phyloP scores from a whole-genome alignment of 1,140 invertebrate species.

The Sarcophaga peregrina region DNA sequence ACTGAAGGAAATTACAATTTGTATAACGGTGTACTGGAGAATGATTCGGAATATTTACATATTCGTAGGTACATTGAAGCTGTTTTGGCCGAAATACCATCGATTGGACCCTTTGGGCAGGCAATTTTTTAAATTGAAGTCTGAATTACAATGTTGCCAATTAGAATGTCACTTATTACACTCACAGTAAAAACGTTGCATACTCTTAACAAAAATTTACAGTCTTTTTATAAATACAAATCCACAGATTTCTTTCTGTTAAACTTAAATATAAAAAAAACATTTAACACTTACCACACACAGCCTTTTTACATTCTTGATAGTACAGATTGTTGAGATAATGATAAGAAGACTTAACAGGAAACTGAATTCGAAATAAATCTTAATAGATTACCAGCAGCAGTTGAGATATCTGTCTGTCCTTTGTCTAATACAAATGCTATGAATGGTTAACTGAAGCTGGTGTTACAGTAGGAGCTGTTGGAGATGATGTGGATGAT shows the following conservation, averaged over 20 bases:
- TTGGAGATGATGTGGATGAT: conserved; percentile 7
- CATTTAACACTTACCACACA: conserved; percentile 20
- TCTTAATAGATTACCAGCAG: background rate
- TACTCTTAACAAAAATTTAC: background rate
- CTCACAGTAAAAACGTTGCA: too few relatives aligned
- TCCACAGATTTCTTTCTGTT: background rate
- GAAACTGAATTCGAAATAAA: background rate
- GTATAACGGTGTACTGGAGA: background rate
- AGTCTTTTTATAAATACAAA: background rate
- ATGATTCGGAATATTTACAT: background rate
- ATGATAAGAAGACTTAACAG: background rate
- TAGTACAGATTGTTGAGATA: background rate
- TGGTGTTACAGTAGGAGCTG: background rate
- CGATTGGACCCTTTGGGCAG: background rate
- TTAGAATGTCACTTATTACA: too few relatives aligned
- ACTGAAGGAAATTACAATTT: conserved; percentile 31
- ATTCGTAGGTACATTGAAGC: conserved; percentile 18
- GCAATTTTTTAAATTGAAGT: conserved; percentile 42
- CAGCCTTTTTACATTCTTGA: conserved; percentile 19
- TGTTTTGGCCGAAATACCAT: conserved; percentile 34
- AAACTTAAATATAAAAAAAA: conserved; percentile 1
- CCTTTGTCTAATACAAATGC: conserved; percentile 29
- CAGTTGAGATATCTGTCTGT: background rate
- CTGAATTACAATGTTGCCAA: conserved; percentile 45
- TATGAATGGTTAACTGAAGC: conserved; percentile 10